These are phyloP conservation scores for Protodeltote pygarga DNA, from an alignment of 2,888 invertebrate genomes.

Conservation along the genomic window DNA sequence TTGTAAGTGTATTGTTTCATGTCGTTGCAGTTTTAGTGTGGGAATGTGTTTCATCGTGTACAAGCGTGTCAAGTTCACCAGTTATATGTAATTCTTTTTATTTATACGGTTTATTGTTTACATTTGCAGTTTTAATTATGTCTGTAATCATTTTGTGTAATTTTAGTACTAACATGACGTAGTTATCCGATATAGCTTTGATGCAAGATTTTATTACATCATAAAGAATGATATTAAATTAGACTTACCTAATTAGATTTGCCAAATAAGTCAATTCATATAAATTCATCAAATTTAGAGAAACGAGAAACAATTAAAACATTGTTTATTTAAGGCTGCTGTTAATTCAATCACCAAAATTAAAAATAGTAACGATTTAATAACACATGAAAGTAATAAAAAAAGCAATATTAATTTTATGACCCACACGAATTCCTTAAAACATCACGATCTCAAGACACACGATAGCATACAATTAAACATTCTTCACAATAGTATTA, in stretches of 20 bases:
- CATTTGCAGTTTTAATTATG: not conserved
- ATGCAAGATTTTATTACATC: no score
- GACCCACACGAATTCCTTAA: conserved; percentile 18
- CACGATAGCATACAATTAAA: conserved; percentile 41
- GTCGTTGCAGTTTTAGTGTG: conserved; percentile 42
- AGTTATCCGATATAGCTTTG: no score
- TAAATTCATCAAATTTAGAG: no score
- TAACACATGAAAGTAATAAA: conserved; percentile 3
- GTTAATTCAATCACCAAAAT: no score
- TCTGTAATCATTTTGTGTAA: no score
- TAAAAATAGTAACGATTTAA: no score
- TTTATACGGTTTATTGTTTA: not conserved
- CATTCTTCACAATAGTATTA: conserved; percentile 42
- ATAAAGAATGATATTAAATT: no score
- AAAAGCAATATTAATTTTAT: conserved; percentile 20
- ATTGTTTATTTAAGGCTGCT: no score
- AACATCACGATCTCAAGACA: conserved; percentile 34
- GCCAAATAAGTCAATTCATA: no score
- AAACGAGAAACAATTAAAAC: no score
- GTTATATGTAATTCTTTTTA: not conserved
- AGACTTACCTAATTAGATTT: no score
- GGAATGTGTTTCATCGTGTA: conserved; percentile 28
- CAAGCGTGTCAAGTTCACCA: conserved; percentile 37
- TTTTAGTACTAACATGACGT: no score
- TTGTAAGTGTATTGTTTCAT: conserved; percentile 39